A percentile compares a stretch with the other conserved stretches of the same genome.
These are phyloP conservation scores for Thelaira solivaga DNA, from an alignment of 2,888 invertebrate species.

Conservation along the genomic window DNA sequence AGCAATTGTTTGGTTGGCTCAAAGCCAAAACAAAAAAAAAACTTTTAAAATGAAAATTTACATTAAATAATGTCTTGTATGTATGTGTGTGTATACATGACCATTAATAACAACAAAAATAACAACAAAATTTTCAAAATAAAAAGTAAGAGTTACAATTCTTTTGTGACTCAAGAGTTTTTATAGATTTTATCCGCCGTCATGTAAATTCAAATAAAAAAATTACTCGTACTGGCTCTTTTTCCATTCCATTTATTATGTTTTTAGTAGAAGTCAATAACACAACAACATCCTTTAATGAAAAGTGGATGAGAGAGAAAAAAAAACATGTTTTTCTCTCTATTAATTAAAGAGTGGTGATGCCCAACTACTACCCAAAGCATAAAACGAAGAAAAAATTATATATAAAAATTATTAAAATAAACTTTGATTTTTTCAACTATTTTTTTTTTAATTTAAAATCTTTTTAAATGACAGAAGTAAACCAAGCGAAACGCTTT, in stretches of 20 bases:
- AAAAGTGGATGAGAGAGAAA: neutral
- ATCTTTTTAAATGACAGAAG: too few species aligned
- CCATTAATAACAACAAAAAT: constrained; percentile 28
- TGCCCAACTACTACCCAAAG: too few species aligned
- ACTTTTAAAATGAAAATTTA: constrained; percentile 29
- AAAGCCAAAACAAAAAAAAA: constrained; percentile 51
- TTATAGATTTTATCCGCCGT: neutral
- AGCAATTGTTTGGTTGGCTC: constrained; percentile 37
- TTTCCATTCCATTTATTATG: constrained; percentile 1
- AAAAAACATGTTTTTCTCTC: neutral
- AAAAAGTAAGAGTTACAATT: constrained; percentile 58
- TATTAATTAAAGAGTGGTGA: neutral
- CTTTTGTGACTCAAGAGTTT: constrained; percentile 5
- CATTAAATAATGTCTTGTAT: neutral
- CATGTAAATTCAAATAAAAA: neutral
- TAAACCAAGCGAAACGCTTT: too few species aligned
- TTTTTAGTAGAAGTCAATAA: constrained; percentile 37
- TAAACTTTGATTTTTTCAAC: too few species aligned
- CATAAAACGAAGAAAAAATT: too few species aligned
- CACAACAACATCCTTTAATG: constrained; percentile 19
- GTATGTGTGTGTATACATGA: neutral
- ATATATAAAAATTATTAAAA: too few species aligned
- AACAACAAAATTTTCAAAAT: constrained; percentile 2
- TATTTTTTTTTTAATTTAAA: too few species aligned
- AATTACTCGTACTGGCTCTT: neutral